Percentiles rank a stretch among this genome's conserved stretches.
Evolutionary conservation across 2,797 vertebrate genomes (phyloP).

Genomic region (Heterohyrax brucei): DNA sequence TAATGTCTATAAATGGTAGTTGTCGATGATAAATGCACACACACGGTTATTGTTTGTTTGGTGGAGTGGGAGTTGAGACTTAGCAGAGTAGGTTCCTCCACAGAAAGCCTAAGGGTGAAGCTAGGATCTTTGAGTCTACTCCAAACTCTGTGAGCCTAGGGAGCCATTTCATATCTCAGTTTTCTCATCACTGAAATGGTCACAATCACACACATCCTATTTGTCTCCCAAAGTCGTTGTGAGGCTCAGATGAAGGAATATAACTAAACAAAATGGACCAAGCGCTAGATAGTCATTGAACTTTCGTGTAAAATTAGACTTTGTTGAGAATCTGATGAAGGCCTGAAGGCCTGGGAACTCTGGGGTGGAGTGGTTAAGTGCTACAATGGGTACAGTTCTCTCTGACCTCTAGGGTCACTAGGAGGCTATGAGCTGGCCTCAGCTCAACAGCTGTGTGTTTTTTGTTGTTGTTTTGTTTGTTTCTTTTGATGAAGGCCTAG

Average conservation of each 20-base stretch:
- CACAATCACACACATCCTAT: not conserved
- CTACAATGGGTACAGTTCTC: too few species aligned
- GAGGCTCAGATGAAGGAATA: not conserved
- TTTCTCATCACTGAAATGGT: slow-evolving; percentile 20
- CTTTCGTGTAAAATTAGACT: not conserved
- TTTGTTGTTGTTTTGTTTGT: too few species aligned
- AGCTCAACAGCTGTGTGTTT: too few species aligned
- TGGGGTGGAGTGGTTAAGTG: too few species aligned
- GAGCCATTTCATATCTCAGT: not conserved
- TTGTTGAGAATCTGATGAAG: not conserved
- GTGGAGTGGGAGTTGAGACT: not conserved
- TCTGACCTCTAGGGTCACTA: too few species aligned
- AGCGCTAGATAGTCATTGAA: not conserved
- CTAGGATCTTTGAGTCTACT: not conserved
- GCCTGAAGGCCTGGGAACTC: too few species aligned
- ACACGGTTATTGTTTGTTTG: accelerated
- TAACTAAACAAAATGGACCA: not conserved
- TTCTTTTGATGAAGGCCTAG: not conserved
- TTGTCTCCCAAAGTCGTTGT: not conserved
- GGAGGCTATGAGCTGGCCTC: too few species aligned
- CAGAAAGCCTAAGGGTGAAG: not conserved
- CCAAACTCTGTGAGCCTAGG: not conserved
- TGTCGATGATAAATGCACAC: not conserved
- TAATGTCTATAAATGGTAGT: too few species aligned
- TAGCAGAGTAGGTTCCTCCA: not conserved